These are phyloP conservation scores for Acrobasis repandana DNA, from an alignment of 2,888 invertebrate genomes.

Conservation along the genomic window DNA sequence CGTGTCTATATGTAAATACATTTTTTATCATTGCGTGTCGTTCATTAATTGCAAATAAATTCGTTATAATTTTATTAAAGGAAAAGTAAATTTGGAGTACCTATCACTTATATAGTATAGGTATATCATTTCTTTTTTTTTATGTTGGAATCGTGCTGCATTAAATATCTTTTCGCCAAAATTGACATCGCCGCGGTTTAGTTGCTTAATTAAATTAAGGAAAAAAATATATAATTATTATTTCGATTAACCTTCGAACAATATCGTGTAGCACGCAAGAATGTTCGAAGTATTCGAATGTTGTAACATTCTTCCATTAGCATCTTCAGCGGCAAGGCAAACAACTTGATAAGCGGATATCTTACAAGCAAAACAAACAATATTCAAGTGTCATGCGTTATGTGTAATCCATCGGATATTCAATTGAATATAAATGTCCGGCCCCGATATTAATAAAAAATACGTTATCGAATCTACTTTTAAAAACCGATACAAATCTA, in stretches of 20 bases:
- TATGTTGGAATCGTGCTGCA: too few relatives aligned
- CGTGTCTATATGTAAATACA: too few relatives aligned
- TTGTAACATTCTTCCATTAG: slow-evolving; percentile 37
- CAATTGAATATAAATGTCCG: not conserved
- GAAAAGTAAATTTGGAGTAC: too few relatives aligned
- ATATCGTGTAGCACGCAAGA: slow-evolving; percentile 1
- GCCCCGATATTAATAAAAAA: too few relatives aligned
- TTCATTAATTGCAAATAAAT: too few relatives aligned
- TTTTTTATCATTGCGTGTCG: too few relatives aligned
- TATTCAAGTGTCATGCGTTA: not conserved
- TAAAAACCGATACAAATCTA: too few relatives aligned
- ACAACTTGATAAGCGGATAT: slow-evolving; percentile 27
- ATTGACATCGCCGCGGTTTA: not conserved
- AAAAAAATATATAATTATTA: not conserved
- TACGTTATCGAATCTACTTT: too few relatives aligned
- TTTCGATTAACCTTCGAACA: slow-evolving; percentile 15
- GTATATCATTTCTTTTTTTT: too few relatives aligned
- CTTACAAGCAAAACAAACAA: slow-evolving; percentile 18
- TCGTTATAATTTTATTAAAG: too few relatives aligned
- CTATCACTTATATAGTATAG: too few relatives aligned
- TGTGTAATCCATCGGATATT: not conserved
- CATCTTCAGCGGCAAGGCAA: slow-evolving; percentile 38
- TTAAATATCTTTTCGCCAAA: not conserved
- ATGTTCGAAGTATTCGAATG: slow-evolving; percentile 19
- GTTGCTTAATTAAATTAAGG: not conserved